Conservation (phyloP, 2,888 invertebrate genomes). For the Ligdia adustata region DNA sequence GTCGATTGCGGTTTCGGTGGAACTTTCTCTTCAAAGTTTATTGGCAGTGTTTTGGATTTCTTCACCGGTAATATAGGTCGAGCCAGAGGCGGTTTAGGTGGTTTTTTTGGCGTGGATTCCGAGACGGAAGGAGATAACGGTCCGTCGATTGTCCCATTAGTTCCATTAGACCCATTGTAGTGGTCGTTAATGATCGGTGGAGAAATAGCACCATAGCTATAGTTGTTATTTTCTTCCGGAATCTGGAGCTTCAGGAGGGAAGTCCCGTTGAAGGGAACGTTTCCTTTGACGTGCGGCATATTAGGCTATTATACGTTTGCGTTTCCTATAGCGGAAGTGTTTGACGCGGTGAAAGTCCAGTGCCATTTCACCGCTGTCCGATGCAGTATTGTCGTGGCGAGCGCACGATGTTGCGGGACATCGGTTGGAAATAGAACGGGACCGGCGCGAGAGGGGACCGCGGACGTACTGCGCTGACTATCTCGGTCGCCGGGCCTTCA, state of each 20-base stretch:
- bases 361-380: slow-evolving; percentile 74
- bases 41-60: slow-evolving; percentile 76
- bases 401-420: slow-evolving; percentile 71
- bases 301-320: slow-evolving; percentile 59
- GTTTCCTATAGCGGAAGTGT: slow-evolving; percentile 77
- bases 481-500: slow-evolving; percentile 80
- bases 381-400: slow-evolving; percentile 72
- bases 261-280: slow-evolving; percentile 43
- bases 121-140: slow-evolving; percentile 68
- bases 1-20: slow-evolving; percentile 59
- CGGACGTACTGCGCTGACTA: slow-evolving; percentile 78
- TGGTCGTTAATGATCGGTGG: slow-evolving; percentile 24
- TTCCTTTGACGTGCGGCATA: slow-evolving; percentile 63
- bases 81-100: slow-evolving; percentile 66
- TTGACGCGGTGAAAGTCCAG: slow-evolving; percentile 71
- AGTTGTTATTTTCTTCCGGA: slow-evolving; percentile 57
- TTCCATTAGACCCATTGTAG: slow-evolving; percentile 38
- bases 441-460: slow-evolving; percentile 79
- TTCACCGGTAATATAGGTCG: slow-evolving; percentile 73
- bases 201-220: slow-evolving; percentile 35
- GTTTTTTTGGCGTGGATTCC: slow-evolving; percentile 74
- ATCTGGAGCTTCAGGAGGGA: slow-evolving; percentile 65
- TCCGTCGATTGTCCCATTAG: slow-evolving; percentile 60
- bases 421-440: slow-evolving; percentile 81
- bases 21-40: slow-evolving; percentile 70